These are phyloP conservation scores for Leucoptera coffeella DNA, from an alignment of 2,888 invertebrate genomes.

Conservation along the genomic window DNA sequence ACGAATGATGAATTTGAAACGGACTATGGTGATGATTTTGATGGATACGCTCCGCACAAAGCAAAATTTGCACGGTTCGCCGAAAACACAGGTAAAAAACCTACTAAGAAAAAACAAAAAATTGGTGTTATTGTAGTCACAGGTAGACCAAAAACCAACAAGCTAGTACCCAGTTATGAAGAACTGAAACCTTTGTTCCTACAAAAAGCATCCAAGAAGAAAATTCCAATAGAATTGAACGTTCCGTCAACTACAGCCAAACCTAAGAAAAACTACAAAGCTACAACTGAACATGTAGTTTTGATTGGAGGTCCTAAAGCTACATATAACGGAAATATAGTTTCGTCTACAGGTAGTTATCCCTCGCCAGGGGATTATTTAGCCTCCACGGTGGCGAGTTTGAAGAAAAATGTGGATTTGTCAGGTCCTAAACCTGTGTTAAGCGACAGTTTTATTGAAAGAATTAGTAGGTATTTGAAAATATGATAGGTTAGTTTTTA, in stretches of 20 bases:
- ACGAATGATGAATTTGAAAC: conserved; percentile 24
- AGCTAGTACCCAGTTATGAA: too few relatives aligned
- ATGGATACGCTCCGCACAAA: conserved; percentile 17
- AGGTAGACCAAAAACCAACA: too few relatives aligned
- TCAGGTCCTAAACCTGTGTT: conserved; percentile 18
- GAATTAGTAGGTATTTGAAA: conserved; percentile 35
- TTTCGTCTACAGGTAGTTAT: conserved; percentile 9
- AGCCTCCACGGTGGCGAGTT: conserved; percentile 23
- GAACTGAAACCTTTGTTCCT: conserved; percentile 22
- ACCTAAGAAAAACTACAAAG: conserved; percentile 8
- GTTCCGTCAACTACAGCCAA: conserved; percentile 14
- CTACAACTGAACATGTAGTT: conserved; percentile 18
- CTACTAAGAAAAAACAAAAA: too few relatives aligned
- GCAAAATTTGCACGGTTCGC: too few relatives aligned
- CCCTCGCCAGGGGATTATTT: conserved; percentile 13
- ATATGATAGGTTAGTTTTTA: too few relatives aligned
- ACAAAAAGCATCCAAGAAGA: conserved; percentile 10
- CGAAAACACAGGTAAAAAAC: too few relatives aligned
- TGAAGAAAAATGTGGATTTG: conserved; percentile 19
- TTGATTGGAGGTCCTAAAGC: conserved; percentile 17
- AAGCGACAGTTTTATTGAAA: conserved; percentile 23
- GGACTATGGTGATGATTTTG: conserved; percentile 15
- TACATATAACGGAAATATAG: conserved; percentile 17
- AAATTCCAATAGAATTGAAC: conserved; percentile 13
- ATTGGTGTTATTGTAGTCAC: too few relatives aligned